phyloP scores from a whole-genome alignment of 1,140 invertebrate genomes.

The Melipona quadrifasciata region DNA sequence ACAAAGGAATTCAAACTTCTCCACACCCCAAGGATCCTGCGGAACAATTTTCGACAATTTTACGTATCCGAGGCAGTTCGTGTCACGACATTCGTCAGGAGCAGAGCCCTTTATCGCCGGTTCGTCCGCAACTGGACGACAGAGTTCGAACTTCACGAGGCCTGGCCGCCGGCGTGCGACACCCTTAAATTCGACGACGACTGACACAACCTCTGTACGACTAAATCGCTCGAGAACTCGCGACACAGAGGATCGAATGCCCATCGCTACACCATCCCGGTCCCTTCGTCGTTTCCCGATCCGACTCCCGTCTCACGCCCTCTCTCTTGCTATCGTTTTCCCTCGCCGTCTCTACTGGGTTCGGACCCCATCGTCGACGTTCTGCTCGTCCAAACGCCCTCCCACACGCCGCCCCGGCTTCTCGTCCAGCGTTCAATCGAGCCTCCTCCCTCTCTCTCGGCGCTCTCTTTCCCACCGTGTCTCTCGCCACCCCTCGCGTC shows the following conservation, averaged over 20 bases:
- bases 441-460: not conserved
- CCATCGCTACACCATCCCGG: conserved; percentile 18
- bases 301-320: not conserved
- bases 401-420: not conserved
- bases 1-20: no score
- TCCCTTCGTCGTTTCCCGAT: not conserved
- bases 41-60: no score
- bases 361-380: not conserved
- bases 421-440: conserved; percentile 15
- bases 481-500: conserved; percentile 44
- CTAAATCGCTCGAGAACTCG: conserved; percentile 41
- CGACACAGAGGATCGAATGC: conserved; percentile 33
- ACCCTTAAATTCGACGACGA: conserved; percentile 15
- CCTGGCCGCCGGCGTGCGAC: not conserved
- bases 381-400: conserved; percentile 22
- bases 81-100: not conserved
- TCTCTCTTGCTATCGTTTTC: not conserved
- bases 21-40: no score
- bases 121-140: not conserved
- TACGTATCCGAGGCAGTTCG: no score
- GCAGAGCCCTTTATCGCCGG: not conserved
- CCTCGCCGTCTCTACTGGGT: not conserved
- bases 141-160: not conserved
- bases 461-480: conserved; percentile 2
- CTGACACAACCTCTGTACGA: not conserved